Evolutionary conservation across 2,113 vertebrate genomes (phyloP).

Genomic region (Meleagris gallopavo): DNA sequence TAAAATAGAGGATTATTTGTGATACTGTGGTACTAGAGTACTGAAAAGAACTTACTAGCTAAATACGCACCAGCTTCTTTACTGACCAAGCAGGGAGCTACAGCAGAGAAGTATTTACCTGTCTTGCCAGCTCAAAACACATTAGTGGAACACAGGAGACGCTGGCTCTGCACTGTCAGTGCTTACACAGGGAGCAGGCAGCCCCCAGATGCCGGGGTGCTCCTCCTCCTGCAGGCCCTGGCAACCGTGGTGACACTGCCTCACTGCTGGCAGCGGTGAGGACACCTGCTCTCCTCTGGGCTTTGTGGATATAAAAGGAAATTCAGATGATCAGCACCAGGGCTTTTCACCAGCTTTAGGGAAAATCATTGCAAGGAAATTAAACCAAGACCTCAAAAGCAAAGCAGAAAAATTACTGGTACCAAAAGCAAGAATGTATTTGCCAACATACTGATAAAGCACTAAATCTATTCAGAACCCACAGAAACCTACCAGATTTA

Average conservation of each 20-base stretch:
- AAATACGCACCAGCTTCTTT: background rate
- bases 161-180: background rate
- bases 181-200: too few relatives aligned
- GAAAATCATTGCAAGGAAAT: background rate
- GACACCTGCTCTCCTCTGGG: background rate
- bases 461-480: background rate
- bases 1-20: background rate
- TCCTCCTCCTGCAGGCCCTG: background rate
- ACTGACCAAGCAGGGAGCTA: background rate
- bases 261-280: background rate
- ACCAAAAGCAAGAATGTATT: background rate
- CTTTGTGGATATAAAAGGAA: background rate
- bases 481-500: background rate
- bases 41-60: background rate
- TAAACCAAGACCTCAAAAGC: background rate
- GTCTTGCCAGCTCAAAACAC: background rate
- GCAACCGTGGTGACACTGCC: background rate
- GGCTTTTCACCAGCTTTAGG: background rate
- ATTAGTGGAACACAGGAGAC: background rate
- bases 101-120: background rate
- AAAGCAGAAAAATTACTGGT: background rate
- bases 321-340: background rate
- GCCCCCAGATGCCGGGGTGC: background rate
- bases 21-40: background rate
- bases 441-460: background rate